Evolutionary conservation across 2,113 vertebrate genomes (phyloP).

Genomic region (Ailuropoda melanoleuca): DNA sequence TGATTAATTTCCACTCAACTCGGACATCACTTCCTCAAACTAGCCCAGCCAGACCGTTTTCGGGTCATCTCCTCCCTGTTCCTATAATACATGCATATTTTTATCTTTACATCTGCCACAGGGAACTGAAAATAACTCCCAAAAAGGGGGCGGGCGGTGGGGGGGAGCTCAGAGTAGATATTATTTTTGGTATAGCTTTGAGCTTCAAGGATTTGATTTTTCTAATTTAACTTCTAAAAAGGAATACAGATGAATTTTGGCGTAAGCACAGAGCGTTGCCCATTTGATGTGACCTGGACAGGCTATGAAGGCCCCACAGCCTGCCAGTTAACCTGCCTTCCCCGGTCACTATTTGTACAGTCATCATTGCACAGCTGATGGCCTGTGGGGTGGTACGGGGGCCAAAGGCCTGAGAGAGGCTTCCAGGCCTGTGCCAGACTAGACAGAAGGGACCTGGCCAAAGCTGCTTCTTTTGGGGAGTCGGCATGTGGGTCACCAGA

Average conservation of each 20-base stretch:
- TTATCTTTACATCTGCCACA: not conserved
- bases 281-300: not conserved
- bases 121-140: not conserved
- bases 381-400: not conserved
- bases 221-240: not conserved
- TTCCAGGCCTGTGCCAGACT: not conserved
- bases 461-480: not conserved
- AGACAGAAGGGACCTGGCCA: not conserved
- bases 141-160: not conserved
- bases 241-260: not conserved
- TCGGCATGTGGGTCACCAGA: not conserved
- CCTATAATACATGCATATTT: not conserved
- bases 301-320: not conserved
- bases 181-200: not conserved
- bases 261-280: not conserved
- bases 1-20: not conserved
- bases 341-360: not conserved
- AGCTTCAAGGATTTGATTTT: not conserved
- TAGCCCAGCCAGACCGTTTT: not conserved
- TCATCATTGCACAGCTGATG: not conserved
- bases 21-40: not conserved
- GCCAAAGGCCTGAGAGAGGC: not conserved
- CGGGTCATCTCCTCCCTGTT: not conserved
- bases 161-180: not conserved
- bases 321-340: not conserved